Base-by-base conservation (phyloP, 2,888 invertebrate genomes). In the Oscheius onirici region DNA sequence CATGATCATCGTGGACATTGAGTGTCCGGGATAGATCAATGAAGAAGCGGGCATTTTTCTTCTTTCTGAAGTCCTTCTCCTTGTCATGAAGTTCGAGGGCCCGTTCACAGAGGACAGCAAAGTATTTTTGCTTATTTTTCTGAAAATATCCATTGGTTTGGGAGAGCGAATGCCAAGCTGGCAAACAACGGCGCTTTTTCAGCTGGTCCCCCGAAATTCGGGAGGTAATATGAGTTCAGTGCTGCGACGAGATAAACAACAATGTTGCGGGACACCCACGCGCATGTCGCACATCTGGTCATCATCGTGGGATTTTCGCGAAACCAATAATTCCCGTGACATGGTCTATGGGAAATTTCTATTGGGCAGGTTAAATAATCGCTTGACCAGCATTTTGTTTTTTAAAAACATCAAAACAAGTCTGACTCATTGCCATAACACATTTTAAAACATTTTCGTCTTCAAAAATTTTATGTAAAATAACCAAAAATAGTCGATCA, bases 1-100 rank as follows among this genome's bases (percentile, higher is more conserved):
- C 81, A 54, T 79, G 78, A 34, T 76, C 74, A 43, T 73, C 69
- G 58, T 81, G 77, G 5, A 83, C 74, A 68, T 83, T 84, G 77
- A 83, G 84, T 15, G 80, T 71, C 44, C 70, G 73, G 8, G 82
- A 69, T 20, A 84, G 76, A 60, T 84, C 84, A 22, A 84, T 68
- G 28, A 82, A 73, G 54, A 76, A 72, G 49, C 79, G 79, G 13
- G 83, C 72, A 8, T 77, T 52, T 60, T 76, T 78, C 69, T 79
- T 79, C 13, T 69, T 68, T 26, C 70, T 41, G 52, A 58, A 80
- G 5, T 52, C 17, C 43, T 85, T 85, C 65, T 84, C 82, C n/a
- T 78, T 78, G 49, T 83, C 81, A 72, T 83, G 78, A 26, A 85
- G 69, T 55, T 85, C 84, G 22, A 85, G 68, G 6, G 79, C 76